Percentiles rank a stretch among this genome's conserved stretches.
These are phyloP conservation scores for Percopsis omiscomaycus DNA, from an alignment of 2,797 vertebrate genomes.

Conservation along the genomic window DNA sequence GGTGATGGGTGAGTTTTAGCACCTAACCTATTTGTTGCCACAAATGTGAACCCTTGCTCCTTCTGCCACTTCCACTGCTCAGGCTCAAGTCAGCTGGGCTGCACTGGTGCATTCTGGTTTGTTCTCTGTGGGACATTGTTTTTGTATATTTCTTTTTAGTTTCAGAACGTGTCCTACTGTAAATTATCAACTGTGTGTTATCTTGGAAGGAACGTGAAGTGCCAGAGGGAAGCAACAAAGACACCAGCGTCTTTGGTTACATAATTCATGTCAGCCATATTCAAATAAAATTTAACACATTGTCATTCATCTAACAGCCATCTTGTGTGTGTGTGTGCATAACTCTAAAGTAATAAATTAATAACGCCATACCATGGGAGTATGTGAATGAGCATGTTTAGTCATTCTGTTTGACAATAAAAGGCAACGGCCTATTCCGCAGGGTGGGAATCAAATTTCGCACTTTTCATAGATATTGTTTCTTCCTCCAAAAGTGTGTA, in stretches of 20 bases:
- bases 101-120: slow-evolving; percentile 44
- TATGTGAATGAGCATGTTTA: slow-evolving; percentile 81
- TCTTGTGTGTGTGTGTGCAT: slow-evolving; percentile 51
- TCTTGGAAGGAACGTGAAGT: slow-evolving; percentile 69
- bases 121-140: slow-evolving; percentile 63
- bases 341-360: slow-evolving; percentile 80
- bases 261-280: slow-evolving; percentile 82
- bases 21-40: slow-evolving; percentile 44
- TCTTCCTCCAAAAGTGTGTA: slow-evolving; percentile 67
- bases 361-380: slow-evolving; percentile 76
- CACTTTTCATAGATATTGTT: slow-evolving; percentile 74
- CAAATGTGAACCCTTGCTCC: slow-evolving; percentile 24
- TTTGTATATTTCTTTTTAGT: slow-evolving; percentile 61
- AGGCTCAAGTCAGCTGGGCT: slow-evolving; percentile 44
- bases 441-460: slow-evolving; percentile 72
- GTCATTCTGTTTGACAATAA: slow-evolving; percentile 85
- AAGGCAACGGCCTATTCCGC: slow-evolving; percentile 77
- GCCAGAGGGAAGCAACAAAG: slow-evolving; percentile 70
- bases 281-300: slow-evolving; percentile 84
- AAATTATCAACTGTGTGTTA: slow-evolving; percentile 74
- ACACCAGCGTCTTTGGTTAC: slow-evolving; percentile 73
- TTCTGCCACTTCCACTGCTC: slow-evolving; percentile 36
- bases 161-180: slow-evolving; percentile 71
- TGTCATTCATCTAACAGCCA: slow-evolving; percentile 76
- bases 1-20: slow-evolving; percentile 36